phyloP scores from a whole-genome alignment of 2,797 vertebrate genomes.

The Falco columbarius region DNA sequence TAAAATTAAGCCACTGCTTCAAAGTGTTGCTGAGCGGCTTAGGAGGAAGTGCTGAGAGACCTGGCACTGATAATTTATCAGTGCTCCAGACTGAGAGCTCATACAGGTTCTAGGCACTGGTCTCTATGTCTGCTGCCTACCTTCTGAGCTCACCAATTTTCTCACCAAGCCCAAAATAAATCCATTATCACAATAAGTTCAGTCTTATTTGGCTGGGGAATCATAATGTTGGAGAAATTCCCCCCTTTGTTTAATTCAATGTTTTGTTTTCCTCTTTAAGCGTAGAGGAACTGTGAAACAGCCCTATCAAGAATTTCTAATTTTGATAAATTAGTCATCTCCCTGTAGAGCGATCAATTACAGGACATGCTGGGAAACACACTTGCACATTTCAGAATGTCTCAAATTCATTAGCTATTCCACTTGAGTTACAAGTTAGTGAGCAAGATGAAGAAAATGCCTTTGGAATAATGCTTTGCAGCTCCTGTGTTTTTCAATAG shows the following conservation, averaged over 20 bases:
- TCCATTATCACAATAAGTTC: background rate
- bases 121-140: background rate
- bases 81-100: background rate
- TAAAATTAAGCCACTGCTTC: background rate
- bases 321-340: slow-evolving; percentile 58
- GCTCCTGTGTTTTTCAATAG: background rate
- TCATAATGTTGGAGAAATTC: background rate
- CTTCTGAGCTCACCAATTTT: background rate
- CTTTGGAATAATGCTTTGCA: background rate
- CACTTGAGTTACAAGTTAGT: background rate
- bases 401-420: slow-evolving; percentile 51
- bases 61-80: background rate
- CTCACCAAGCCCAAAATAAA: background rate
- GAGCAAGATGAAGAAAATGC: background rate
- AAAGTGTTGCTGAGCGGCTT: background rate
- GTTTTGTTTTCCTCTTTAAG: background rate
- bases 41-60: background rate
- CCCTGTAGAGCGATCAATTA: slow-evolving; percentile 10
- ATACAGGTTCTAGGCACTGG: background rate
- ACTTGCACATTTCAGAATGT: background rate
- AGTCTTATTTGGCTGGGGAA: background rate
- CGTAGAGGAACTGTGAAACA: background rate
- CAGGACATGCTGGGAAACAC: background rate
- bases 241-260: background rate
- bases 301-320: slow-evolving; percentile 20